Evolutionary conservation across 2,888 invertebrate species (phyloP).

Genomic region (Thalpophila matura): DNA sequence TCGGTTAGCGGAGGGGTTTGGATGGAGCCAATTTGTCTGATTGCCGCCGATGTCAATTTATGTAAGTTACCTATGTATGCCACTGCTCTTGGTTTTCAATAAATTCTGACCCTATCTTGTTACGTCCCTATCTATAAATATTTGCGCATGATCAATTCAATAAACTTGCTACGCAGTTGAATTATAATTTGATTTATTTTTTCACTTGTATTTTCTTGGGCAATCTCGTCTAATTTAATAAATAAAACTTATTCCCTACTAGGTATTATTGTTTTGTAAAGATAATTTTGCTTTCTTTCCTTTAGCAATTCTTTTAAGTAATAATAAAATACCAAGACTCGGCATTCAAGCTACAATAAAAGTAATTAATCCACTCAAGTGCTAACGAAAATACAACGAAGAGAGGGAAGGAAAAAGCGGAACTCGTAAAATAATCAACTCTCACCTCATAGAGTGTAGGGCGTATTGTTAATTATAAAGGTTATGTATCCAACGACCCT

Average conservation of each 20-base stretch:
- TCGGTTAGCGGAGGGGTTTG: conserved; percentile 85
- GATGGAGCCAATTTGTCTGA: conserved; percentile 91
- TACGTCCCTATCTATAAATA: conserved; percentile 89
- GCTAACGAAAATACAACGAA: conserved; percentile 49
- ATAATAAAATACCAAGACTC: conserved; percentile 42
- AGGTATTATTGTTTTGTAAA: conserved; percentile 24
- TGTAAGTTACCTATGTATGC: conserved; percentile 85
- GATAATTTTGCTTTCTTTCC: conserved; percentile 18
- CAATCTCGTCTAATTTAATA: conserved; percentile 41
- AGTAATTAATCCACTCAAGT: conserved; percentile 61
- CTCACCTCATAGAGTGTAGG: conserved; percentile 63
- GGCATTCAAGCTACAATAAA: conserved; percentile 48
- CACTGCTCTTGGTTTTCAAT: conserved; percentile 84
- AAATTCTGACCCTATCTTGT: conserved; percentile 89
- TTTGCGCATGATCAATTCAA: conserved; percentile 90
- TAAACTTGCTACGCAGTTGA: conserved; percentile 82
- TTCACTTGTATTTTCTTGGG: conserved; percentile 43
- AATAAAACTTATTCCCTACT: conserved; percentile 17
- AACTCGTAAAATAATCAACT: conserved; percentile 71
- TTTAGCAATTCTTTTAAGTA: conserved; percentile 53
- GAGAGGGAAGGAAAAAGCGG: conserved; percentile 60
- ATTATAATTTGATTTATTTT: conserved; percentile 69
- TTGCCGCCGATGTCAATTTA: conserved; percentile 88
- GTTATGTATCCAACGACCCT: conserved; percentile 83
- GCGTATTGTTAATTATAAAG: conserved; percentile 83